Evolutionary conservation across 1,140 invertebrate genomes (phyloP), one percentile per base, ranked within the genome.

Genomic region (Drosophila insularis): DNA sequence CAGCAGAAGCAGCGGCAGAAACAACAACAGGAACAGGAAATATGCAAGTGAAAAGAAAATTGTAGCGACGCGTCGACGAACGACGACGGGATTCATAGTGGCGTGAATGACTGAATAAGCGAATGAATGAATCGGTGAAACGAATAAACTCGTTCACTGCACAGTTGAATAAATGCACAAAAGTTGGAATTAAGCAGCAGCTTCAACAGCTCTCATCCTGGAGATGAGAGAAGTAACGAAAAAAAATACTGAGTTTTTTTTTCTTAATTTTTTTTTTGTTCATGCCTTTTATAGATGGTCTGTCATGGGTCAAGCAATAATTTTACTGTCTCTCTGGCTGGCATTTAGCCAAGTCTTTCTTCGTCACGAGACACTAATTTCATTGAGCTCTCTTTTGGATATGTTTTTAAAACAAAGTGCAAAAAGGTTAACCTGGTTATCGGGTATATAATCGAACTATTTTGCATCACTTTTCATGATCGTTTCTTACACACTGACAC

Each of bases 71-170:
- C 54, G 31, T 35, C 35, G 59, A 32, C 27, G 27, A 46, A 46
- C 43, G 61, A 56, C 35, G 71, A 61, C 58, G 74, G 7, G 10
- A 11, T 11, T 35, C 66, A 75, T 69, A 63, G 50, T 71, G 68
- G 58, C 69, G 70, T 73, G 70, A 76, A 76, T 76, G 74, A 76
- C 43, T 50, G 43, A 50, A 50, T 61, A 37, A 61, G 76, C 69
- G 68, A 72, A 65, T 67, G 80, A 84, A 77, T 77, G 80, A 80
- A 84, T 77, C 66, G 84, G 68, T 79, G 80, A 84, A 79, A 84
- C 76, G 80, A 84, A 84, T 80, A 84, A 80, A 80, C 81, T 80
- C 76, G 73, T 85, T 84, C 77, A 63, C 66, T 84, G 66, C 69
- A 85, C 81, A 80, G 69, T 74, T 80, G 80, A 84, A 80, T 84